Conservation (phyloP, 1,140 invertebrate genomes). For the Lucilia cuprina region DNA sequence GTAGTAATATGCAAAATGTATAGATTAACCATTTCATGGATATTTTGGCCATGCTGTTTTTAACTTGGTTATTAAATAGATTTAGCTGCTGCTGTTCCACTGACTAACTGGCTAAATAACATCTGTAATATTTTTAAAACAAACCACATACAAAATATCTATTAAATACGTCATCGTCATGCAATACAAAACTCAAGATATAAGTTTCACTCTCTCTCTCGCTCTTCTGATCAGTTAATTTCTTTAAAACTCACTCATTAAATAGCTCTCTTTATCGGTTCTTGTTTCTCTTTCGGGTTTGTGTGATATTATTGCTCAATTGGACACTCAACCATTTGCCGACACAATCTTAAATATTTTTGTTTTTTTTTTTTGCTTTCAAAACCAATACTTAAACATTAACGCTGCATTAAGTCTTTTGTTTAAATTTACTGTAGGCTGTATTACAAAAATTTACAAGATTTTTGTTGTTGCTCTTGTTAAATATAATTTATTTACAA, state of each 20-base stretch:
- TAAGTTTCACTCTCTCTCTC: neutral
- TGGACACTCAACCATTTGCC: neutral
- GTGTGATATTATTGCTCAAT: neutral
- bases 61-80: neutral
- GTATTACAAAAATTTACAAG: neutral
- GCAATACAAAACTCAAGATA: neutral
- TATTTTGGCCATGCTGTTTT: constrained; percentile 3
- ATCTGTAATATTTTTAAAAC: neutral
- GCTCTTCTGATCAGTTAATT: neutral
- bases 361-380: neutral
- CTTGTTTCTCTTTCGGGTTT: neutral
- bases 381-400: neutral
- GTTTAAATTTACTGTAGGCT: neutral
- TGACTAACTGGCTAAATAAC: constrained; percentile 14
- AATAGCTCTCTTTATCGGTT: neutral
- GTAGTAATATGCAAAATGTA: constrained; percentile 6
- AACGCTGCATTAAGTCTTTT: neutral
- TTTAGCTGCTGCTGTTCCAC: neutral
- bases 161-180: constrained; percentile 2
- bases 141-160: neutral
- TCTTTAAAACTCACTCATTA: neutral
- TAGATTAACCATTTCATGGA: neutral
- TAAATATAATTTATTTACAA: neutral
- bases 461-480: neutral
- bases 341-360: neutral